Conservation (phyloP, 2,888 invertebrate species). For the Eupithecia abbreviata region DNA sequence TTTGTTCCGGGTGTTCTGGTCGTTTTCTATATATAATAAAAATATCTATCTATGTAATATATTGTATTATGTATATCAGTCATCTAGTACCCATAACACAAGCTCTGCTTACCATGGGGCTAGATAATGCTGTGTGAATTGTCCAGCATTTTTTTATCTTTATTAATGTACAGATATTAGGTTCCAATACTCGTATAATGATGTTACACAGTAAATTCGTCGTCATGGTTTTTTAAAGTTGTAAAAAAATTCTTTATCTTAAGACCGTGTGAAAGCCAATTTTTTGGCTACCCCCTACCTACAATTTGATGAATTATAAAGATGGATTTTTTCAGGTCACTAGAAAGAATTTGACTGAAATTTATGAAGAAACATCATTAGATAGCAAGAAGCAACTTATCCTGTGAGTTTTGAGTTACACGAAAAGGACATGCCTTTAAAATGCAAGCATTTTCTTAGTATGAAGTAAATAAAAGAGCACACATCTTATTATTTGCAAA, state of each 20-base stretch:
- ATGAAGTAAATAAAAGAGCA: neutral
- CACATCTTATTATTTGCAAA: neutral
- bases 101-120: too few species aligned
- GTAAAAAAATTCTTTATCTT: neutral
- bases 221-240: too few species aligned
- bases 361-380: neutral
- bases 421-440: neutral
- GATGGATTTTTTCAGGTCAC: neutral
- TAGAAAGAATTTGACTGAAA: conserved; percentile 1
- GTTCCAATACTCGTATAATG: too few species aligned
- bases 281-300: neutral
- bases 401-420: neutral
- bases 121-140: too few species aligned
- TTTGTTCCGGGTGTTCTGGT: too few species aligned
- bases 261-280: neutral
- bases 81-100: too few species aligned
- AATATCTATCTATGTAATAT: too few species aligned
- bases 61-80: too few species aligned
- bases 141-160: too few species aligned
- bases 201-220: too few species aligned
- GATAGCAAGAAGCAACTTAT: neutral
- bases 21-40: too few species aligned
- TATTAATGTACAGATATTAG: too few species aligned
- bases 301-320: neutral
- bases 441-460: neutral